These are phyloP conservation scores for Chaenocephalus aceratus DNA, from an alignment of 2,113 vertebrate species.

Conservation along the genomic window DNA sequence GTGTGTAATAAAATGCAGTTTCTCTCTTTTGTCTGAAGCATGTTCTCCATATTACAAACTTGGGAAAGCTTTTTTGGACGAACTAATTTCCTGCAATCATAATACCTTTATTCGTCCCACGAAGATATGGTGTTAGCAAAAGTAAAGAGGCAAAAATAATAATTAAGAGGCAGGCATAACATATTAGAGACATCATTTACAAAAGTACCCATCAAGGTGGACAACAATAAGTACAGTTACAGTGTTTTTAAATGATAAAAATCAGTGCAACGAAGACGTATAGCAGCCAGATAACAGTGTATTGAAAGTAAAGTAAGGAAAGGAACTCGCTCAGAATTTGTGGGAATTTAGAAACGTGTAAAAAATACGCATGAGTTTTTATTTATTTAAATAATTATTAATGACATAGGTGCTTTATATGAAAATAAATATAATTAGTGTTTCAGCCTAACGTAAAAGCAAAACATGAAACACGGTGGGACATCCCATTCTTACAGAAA, in stretches of 20 bases:
- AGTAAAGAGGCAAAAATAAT: too few species aligned
- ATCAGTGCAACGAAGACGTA: too few species aligned
- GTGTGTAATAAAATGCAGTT: constrained; percentile 2
- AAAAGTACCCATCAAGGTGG: too few species aligned
- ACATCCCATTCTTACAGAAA: constrained; percentile 10
- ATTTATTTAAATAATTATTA: constrained; percentile 70
- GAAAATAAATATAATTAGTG: constrained; percentile 25
- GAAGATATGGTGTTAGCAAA: too few species aligned
- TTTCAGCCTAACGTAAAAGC: constrained; percentile 31
- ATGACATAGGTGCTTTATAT: constrained; percentile 43
- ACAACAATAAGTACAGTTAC: too few species aligned
- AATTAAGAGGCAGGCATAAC: too few species aligned
- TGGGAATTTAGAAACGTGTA: constrained; percentile 64
- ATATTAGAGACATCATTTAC: too few species aligned
- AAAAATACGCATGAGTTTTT: constrained; percentile 54
- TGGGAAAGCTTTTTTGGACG: constrained; percentile 47
- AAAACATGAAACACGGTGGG: constrained; percentile 4
- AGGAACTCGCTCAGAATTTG: constrained; percentile 59
- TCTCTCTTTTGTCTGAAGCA: constrained; percentile 39
- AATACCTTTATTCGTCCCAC: too few species aligned
- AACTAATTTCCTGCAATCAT: constrained; percentile 54
- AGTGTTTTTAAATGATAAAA: too few species aligned
- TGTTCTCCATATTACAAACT: constrained; percentile 61
- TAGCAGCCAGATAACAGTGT: too few species aligned
- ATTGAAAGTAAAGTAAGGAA: not conserved